Percentiles rank a stretch among this genome's conserved stretches.
Conservation (phyloP, 2,797 vertebrate species). For the Macroramphosus scolopax region DNA sequence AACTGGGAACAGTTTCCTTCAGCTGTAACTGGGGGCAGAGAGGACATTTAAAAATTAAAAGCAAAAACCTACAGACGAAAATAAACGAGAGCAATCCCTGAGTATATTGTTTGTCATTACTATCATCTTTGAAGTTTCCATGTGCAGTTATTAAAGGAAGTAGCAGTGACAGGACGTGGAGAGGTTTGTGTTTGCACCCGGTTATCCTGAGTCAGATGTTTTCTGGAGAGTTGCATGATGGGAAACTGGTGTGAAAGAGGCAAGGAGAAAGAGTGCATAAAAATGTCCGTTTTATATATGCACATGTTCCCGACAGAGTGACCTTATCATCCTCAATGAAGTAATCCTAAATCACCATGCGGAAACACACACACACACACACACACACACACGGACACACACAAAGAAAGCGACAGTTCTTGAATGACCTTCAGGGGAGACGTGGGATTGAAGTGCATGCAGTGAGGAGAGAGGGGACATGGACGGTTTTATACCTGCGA, state of each 20-base stretch:
- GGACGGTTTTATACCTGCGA: background rate
- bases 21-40: constrained; percentile 11
- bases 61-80: no score
- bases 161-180: no score
- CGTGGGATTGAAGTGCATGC: constrained; percentile 24
- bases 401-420: constrained; percentile 1
- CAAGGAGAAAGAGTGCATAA: background rate
- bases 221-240: background rate
- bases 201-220: background rate
- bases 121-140: no score
- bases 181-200: no score
- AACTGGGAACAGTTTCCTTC: constrained; percentile 68
- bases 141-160: no score
- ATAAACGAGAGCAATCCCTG: no score
- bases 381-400: constrained; percentile 1
- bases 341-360: constrained; percentile 25
- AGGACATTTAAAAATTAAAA: background rate
- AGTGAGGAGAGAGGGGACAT: constrained; percentile 1
- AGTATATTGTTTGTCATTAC: no score
- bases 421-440: constrained; percentile 50
- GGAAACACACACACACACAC: background rate
- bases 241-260: background rate
- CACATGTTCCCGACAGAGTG: constrained; percentile 17
- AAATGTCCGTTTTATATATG: constrained; percentile 18
- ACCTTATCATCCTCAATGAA: constrained; percentile 30